These are phyloP conservation scores for Microplitis demolitor DNA, from an alignment of 1,140 invertebrate species.

Conservation along the genomic window DNA sequence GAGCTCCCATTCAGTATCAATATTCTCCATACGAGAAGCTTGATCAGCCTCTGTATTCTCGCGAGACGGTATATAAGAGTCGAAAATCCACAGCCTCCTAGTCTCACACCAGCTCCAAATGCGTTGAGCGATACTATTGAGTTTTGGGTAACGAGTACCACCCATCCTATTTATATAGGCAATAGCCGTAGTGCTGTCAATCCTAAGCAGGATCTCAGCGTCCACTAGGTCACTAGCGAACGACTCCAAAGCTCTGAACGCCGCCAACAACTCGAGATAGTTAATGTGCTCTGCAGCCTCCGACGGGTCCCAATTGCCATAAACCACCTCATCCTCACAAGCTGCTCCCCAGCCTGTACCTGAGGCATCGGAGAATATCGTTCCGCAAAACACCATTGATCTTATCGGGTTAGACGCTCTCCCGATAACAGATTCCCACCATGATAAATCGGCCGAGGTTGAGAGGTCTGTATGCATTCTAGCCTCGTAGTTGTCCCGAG, in stretches of 20 bases:
- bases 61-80: too few relatives aligned
- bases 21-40: neutral
- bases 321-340: conserved; percentile 21
- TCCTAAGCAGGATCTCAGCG: conserved; percentile 17
- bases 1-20: neutral
- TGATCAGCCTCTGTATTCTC: neutral
- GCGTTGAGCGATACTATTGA: conserved; percentile 20
- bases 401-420: conserved; percentile 19
- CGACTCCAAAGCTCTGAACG: conserved; percentile 33
- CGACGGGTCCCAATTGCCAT: conserved; percentile 29
- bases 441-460: conserved; percentile 20
- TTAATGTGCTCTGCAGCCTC: conserved; percentile 38
- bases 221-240: conserved; percentile 17
- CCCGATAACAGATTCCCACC: conserved; percentile 32
- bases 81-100: neutral
- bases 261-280: conserved; percentile 37
- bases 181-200: conserved; percentile 32
- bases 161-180: conserved; percentile 4
- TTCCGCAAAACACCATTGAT: conserved; percentile 1
- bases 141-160: neutral
- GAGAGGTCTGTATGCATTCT: too few relatives aligned
- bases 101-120: conserved; percentile 27
- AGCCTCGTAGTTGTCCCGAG: too few relatives aligned
- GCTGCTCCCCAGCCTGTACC: conserved; percentile 34
- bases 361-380: conserved; percentile 38